These are phyloP conservation scores for Sericinus montela DNA, from an alignment of 2,888 invertebrate genomes.

Conservation along the genomic window DNA sequence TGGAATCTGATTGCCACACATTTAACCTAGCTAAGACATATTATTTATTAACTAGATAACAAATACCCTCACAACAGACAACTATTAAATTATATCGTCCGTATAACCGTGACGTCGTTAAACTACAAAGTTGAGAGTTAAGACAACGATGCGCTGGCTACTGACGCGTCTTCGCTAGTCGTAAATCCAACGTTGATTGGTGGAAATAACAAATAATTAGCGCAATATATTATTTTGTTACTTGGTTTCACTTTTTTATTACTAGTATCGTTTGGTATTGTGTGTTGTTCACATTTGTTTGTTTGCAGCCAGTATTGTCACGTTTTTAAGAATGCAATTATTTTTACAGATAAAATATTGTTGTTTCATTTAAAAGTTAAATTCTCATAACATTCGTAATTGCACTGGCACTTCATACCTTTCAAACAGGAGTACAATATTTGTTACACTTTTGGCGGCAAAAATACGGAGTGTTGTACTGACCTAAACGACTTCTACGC, in stretches of 20 bases:
- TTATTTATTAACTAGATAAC: background rate
- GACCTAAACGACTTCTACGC: too few species aligned
- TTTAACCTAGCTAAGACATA: too few species aligned
- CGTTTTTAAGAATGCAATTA: background rate
- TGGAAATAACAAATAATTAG: constrained; percentile 13
- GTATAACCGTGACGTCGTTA: constrained; percentile 3
- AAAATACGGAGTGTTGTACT: too few species aligned
- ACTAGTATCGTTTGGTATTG: background rate
- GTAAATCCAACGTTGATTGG: background rate
- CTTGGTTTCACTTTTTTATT: constrained; percentile 5
- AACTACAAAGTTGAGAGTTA: constrained; percentile 16
- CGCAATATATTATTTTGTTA: constrained; percentile 12
- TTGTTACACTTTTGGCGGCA: too few species aligned
- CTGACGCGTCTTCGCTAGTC: constrained; percentile 8
- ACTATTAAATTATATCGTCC: background rate
- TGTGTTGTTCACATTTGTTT: constrained; percentile 1
- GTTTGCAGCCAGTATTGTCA: constrained; percentile 1
- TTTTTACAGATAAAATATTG: too few species aligned
- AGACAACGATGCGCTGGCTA: constrained; percentile 5
- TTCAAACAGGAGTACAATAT: too few species aligned
- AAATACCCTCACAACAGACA: background rate
- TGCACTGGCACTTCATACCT: too few species aligned
- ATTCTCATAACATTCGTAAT: too few species aligned
- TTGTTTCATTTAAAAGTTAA: too few species aligned
- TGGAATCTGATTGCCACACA: too few species aligned